Evolutionary conservation across 2,797 vertebrate genomes (phyloP).

Genomic region (Hippoglossus hippoglossus): DNA sequence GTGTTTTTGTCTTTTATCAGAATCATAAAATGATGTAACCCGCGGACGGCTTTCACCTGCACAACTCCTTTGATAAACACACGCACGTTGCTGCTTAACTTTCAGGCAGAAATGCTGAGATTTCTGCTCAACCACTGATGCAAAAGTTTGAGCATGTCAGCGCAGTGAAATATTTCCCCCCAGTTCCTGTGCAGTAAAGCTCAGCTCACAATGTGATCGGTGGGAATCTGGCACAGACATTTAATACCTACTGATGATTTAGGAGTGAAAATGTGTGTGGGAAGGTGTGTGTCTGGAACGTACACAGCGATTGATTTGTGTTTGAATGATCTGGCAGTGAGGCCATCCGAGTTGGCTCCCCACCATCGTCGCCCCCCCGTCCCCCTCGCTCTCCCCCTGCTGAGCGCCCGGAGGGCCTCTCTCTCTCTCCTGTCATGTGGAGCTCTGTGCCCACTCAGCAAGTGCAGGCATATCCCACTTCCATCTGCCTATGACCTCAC

Average conservation of each 20-base stretch:
- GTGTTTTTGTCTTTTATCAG: slow-evolving; percentile 34
- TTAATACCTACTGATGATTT: slow-evolving; percentile 19
- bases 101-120: background rate
- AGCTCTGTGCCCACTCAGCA: slow-evolving; percentile 88
- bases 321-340: slow-evolving; percentile 76
- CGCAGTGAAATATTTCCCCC: background rate
- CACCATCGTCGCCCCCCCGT: slow-evolving; percentile 3
- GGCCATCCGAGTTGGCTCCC: slow-evolving; percentile 55
- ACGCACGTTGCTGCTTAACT: background rate
- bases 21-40: slow-evolving; percentile 21
- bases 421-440: slow-evolving; percentile 82
- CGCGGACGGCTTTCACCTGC: slow-evolving; percentile 18
- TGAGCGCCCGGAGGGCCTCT: slow-evolving; percentile 78
- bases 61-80: slow-evolving; percentile 4
- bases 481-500: slow-evolving; percentile 87
- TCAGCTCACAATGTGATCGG: background rate
- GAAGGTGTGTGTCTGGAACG: slow-evolving; percentile 44
- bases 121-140: background rate
- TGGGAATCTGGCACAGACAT: slow-evolving; percentile 16
- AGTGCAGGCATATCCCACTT: slow-evolving; percentile 87
- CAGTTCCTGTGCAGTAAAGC: background rate
- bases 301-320: slow-evolving; percentile 39
- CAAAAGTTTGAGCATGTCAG: slow-evolving; percentile 10
- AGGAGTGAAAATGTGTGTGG: slow-evolving; percentile 19
- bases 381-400: slow-evolving; percentile 48